Percentiles rank a stretch among this genome's conserved stretches.
Evolutionary conservation across 1,140 invertebrate species (phyloP).

Genomic region (Pseudomyrmex flavicornis): DNA sequence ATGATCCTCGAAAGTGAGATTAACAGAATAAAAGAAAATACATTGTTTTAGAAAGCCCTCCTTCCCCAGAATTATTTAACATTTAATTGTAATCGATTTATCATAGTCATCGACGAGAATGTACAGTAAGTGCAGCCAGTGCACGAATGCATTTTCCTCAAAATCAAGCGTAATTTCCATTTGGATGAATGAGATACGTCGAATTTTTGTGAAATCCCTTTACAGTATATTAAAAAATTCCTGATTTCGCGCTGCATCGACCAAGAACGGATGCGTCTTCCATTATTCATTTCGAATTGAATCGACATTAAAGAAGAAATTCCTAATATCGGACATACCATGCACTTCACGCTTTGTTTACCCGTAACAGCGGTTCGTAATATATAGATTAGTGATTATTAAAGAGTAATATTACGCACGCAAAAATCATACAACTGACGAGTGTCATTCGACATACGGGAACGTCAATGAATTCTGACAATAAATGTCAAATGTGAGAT

Average conservation of each 20-base stretch:
- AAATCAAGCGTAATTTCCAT: conserved; percentile 9
- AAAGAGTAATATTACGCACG: not conserved
- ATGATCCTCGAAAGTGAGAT: not conserved
- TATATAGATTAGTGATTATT: not conserved
- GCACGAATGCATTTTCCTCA: not conserved
- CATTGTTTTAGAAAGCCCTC: not conserved
- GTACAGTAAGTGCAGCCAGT: conserved; percentile 19
- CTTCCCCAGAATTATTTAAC: not conserved
- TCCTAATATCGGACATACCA: conserved; percentile 18
- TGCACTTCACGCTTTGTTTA: not conserved
- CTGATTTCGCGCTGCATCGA: conserved; percentile 23
- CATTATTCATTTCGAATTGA: conserved; percentile 53
- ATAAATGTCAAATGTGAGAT: conserved; percentile 4
- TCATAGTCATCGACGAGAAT: conserved; percentile 16
- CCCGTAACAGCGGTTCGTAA: not conserved
- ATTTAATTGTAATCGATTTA: conserved; percentile 32
- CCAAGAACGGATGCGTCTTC: not conserved
- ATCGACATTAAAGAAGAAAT: conserved; percentile 45
- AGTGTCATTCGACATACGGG: no score
- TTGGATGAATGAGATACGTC: conserved; percentile 9
- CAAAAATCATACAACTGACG: not conserved
- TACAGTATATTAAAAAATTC: conserved; percentile 58
- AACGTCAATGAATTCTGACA: not conserved
- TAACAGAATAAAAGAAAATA: conserved; percentile 7
- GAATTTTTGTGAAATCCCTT: conserved; percentile 35